phyloP scores from a whole-genome alignment of 2,888 invertebrate species.

The Drosophila monieri region DNA sequence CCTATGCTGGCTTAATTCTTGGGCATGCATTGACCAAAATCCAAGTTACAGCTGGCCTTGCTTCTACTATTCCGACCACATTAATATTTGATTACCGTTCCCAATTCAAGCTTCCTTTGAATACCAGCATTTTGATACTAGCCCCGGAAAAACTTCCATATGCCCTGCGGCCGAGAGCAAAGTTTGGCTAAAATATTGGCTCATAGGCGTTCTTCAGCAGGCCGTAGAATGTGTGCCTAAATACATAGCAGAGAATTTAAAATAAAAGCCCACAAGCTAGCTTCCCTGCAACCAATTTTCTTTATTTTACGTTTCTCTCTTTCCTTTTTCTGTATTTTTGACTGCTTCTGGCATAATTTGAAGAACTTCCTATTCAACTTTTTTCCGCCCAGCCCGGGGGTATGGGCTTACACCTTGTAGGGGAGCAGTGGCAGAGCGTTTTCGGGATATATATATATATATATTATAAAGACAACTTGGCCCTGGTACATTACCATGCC shows the following conservation, averaged over 20 bases:
- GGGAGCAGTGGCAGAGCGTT: neutral
- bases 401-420: conserved; percentile 40
- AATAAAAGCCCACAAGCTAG: conserved; percentile 35
- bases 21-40: conserved; percentile 3
- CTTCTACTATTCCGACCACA: neutral
- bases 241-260: conserved; percentile 32
- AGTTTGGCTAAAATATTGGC: conserved; percentile 35
- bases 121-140: conserved; percentile 7
- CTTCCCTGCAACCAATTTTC: conserved; percentile 32
- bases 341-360: conserved; percentile 70
- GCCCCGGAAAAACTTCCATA: conserved; percentile 16
- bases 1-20: neutral
- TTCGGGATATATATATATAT: conserved; percentile 8
- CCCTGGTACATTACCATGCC: conserved; percentile 40
- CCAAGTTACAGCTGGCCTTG: conserved; percentile 3
- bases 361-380: conserved; percentile 75
- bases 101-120: conserved; percentile 28
- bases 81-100: conserved; percentile 36
- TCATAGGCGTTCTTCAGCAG: conserved; percentile 1
- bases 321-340: conserved; percentile 20
- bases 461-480: conserved; percentile 41
- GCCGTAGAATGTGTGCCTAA: conserved; percentile 29
- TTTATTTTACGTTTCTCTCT: conserved; percentile 15
- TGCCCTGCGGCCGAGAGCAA: conserved; percentile 23
- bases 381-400: conserved; percentile 41